Conservation (phyloP, 2,888 invertebrate genomes). For the Eustalomyia histrio region DNA sequence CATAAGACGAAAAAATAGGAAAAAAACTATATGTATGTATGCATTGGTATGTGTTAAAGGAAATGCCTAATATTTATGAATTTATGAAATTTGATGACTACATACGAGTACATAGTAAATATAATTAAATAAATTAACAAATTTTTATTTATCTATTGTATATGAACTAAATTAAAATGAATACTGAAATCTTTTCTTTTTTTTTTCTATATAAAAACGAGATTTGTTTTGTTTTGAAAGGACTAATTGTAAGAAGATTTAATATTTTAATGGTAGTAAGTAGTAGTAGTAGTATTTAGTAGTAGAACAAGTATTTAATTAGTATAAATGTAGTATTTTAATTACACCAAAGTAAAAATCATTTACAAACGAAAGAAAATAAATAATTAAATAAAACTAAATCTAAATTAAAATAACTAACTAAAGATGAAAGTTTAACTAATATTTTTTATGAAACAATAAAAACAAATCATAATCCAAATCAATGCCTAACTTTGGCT, state of each 20-base stretch:
- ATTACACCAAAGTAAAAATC: conserved; percentile 16
- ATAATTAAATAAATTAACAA: neutral
- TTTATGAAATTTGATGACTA: neutral
- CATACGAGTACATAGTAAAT: neutral
- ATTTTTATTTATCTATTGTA: neutral
- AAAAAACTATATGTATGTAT: conserved; percentile 10
- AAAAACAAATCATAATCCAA: conserved; percentile 21
- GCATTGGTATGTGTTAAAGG: neutral
- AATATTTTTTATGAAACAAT: neutral
- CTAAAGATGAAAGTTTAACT: conserved; percentile 10
- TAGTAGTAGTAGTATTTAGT: conserved; percentile 47
- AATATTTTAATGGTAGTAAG: conserved; percentile 25
- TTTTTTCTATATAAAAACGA: neutral
- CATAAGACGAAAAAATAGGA: neutral
- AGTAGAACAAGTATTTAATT: conserved; percentile 41
- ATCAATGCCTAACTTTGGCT: conserved; percentile 51
- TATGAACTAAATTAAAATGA: neutral
- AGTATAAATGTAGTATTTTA: conserved; percentile 52
- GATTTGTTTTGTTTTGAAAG: neutral
- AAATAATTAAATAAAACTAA: conserved; percentile 17
- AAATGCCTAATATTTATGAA: neutral
- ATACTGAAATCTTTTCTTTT: neutral
- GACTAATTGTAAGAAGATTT: neutral
- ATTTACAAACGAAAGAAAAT: conserved; percentile 45
- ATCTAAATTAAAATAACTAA: conserved; percentile 29